Conservation (phyloP, 2,888 invertebrate genomes). For the Geotrupes spiniger region DNA sequence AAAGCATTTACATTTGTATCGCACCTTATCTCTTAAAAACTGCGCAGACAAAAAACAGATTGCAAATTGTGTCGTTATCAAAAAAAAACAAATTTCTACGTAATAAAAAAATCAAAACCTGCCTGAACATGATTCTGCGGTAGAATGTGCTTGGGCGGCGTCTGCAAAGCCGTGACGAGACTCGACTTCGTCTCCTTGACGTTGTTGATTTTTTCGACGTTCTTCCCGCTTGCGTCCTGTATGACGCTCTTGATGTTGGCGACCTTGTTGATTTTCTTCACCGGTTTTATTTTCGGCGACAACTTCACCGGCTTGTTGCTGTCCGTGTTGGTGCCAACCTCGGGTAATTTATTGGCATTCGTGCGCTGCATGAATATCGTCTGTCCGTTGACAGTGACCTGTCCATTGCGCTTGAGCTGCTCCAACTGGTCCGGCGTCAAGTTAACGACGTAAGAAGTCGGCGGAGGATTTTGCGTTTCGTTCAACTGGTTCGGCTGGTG, state of each 20-base stretch:
- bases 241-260: conserved; percentile 14
- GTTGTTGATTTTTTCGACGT: conserved; percentile 30
- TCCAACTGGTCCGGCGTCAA: conserved; percentile 50
- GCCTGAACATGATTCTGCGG: conserved; percentile 38
- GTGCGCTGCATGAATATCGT: conserved; percentile 50
- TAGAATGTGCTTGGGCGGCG: conserved; percentile 38
- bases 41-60: no score
- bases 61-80: no score
- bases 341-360: conserved; percentile 26
- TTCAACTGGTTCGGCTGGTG: conserved; percentile 29
- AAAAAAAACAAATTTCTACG: no score
- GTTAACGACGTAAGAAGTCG: conserved; percentile 50
- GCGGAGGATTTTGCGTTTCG: conserved; percentile 26
- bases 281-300: conserved; percentile 46
- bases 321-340: conserved; percentile 11
- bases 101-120: conserved; percentile 8
- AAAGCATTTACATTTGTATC: no score
- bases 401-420: conserved; percentile 48
- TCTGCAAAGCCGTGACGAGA: conserved; percentile 36
- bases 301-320: conserved; percentile 38
- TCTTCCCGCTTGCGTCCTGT: conserved; percentile 20
- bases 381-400: conserved; percentile 50
- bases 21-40: no score
- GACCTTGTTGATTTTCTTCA: conserved; percentile 39
- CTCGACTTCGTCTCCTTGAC: conserved; percentile 25